A percentile compares a stretch with the other conserved stretches of the same genome.
Conservation (phyloP, 2,888 invertebrate genomes). For the Tenthredo notha region DNA sequence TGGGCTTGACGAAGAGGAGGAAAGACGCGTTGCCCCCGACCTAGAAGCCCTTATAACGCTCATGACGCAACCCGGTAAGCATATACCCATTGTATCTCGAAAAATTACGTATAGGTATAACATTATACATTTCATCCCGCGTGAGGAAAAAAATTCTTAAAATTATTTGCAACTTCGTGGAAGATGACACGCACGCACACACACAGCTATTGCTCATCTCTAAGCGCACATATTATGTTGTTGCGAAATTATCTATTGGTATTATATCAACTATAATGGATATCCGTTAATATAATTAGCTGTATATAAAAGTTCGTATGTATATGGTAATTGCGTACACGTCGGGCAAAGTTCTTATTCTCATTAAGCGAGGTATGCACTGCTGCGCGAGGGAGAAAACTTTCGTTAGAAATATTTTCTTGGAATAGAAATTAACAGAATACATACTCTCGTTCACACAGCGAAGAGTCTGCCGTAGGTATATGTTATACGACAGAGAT, state of each 20-base stretch:
- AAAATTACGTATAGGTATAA: too few relatives aligned
- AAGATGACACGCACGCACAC: background rate
- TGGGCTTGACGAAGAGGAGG: conserved; percentile 91
- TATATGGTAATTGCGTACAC: background rate
- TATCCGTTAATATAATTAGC: background rate
- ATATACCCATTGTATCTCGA: conserved; percentile 68
- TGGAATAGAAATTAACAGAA: conserved; percentile 5
- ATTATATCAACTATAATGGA: background rate
- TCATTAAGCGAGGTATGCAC: background rate
- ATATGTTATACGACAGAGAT: background rate
- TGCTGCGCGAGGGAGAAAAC: background rate
- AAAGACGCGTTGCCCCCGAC: conserved; percentile 91
- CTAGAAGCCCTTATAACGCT: conserved; percentile 91
- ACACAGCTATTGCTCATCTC: background rate
- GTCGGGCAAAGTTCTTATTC: background rate
- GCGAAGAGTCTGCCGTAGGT: background rate
- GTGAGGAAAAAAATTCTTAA: background rate
- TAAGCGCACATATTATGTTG: background rate
- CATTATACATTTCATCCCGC: too few relatives aligned
- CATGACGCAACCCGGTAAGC: conserved; percentile 88
- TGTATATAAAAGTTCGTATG: background rate
- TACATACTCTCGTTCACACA: conserved; percentile 1
- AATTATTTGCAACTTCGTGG: background rate
- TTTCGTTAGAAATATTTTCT: conserved; percentile 28
- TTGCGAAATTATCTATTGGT: background rate